Evolutionary conservation across 2,113 vertebrate species (phyloP), one percentile per base, ranked within the genome.

Genomic region (Psephotus haematonotus): DNA sequence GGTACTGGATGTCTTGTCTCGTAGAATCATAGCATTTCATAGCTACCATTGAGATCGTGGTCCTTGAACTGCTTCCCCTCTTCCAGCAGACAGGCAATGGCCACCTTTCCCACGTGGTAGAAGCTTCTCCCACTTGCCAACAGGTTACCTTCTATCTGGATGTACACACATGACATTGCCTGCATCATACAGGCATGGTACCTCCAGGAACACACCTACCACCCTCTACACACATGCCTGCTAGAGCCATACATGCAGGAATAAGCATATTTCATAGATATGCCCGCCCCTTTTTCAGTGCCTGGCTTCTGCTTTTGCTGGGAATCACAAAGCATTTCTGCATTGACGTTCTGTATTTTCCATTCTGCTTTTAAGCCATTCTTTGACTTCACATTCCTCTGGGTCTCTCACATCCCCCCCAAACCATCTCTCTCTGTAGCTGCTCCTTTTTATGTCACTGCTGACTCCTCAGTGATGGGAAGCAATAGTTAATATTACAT

Each of bases 141-240:
- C 13, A 37, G 33, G 22, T 24, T 59, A 24, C 33, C 57, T 24
- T 59, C 57, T 24, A 5, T 59, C 57, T 35, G 57, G 33, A 59
- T 35, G 57, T 5, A 22, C 22, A 59, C 10, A 8, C 35, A 2
- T 5, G 31, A 28, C 28, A 2, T 2, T 16, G 43, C 47, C 72
- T 18, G 25, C 18, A 19, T 16, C 31, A 27, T 4, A 7, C 50
- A 16, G 18, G 22, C 2, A 10, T 12, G 31, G 28, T 5, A 47
- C 43, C n/a, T 53, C 76, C 33, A 1, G 3, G 59, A 39, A 47
- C 71, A 43, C 6, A 35, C n/a, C 20, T 7, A 0, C 7, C 33
- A 74, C 33, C 33, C 37, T 19, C 33, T 41, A 11, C 62, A 39
- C 4, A 1, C 33, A 2, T 0, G 6, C 15, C 6, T 1, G 3